Conservation (phyloP, 2,888 invertebrate species). For the Loripinus fragilis region DNA sequence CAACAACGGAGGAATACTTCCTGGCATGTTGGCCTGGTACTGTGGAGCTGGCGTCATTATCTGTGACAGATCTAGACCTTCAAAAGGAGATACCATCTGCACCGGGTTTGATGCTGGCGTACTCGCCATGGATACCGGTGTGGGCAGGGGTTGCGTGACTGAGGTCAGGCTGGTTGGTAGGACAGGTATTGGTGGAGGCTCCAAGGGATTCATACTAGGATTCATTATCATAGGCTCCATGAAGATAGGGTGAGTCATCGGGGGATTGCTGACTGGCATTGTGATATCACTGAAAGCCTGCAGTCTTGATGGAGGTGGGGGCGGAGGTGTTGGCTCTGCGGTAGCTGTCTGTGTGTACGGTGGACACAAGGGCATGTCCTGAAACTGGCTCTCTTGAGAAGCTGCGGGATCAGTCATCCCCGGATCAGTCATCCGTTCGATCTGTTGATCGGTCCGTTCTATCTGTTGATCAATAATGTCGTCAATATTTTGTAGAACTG, state of each 20-base stretch:
- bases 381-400: conserved; percentile 14
- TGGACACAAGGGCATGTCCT: conserved; percentile 15
- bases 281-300: conserved; percentile 17
- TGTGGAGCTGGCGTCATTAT: conserved; percentile 21
- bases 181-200: not conserved
- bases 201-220: not conserved
- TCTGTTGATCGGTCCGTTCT: no score
- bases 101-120: conserved; percentile 26
- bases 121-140: conserved; percentile 26
- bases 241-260: not conserved
- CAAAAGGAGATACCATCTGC: conserved; percentile 9
- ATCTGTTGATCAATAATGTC: no score
- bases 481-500: no score
- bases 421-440: no score
- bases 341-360: conserved; percentile 18
- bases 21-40: not conserved
- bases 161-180: conserved; percentile 31
- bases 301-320: conserved; percentile 21
- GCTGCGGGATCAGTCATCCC: not conserved
- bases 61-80: conserved; percentile 25
- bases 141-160: conserved; percentile 40
- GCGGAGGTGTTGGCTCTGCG: conserved; percentile 25
- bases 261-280: conserved; percentile 21
- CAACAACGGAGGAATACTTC: not conserved
- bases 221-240: conserved; percentile 1